Base-by-base conservation (phyloP, 2,888 invertebrate genomes). In the Chrysolina oricalcia region DNA sequence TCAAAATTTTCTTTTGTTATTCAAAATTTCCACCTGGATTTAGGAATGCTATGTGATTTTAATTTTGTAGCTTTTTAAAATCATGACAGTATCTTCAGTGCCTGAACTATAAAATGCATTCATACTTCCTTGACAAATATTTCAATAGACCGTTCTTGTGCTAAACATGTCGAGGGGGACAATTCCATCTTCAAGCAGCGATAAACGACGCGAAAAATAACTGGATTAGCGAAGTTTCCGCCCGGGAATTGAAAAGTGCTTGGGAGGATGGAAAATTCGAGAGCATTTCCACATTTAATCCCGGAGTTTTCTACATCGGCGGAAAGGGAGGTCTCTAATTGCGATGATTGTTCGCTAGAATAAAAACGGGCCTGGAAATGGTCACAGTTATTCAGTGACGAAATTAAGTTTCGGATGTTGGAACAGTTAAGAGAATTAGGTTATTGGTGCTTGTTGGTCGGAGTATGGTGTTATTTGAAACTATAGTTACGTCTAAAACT, bases 111-210 rank as follows among this genome's bases (percentile, higher is more conserved):
- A n/a, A n/a, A n/a, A 53, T 13, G 41, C 48, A 53, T 68, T 68
- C 68, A 40, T n/a, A 68, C 53, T 68, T 53, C 68, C 19, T 53
- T n/a, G 13, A 15, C 19, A 68, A 68, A 68, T 68, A 68, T 68
- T 68, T 53, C 40, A n/a, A 40, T 40, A 15, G 53, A 35, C 48
- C 68, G 19, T 35, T 53, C 21, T 53, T 53, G 40, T 35, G 40
- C 17, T 17, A 53, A 35, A 68, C 21, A 35, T 40, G 56, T 21
- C 53, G 35, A 15, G 56, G 17, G 53, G 9, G 35, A 13, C 27
- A 27, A 27, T 63, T 13, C 17, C n/a, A 23, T 35, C 41, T 15
- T 8, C 15, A 17, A 9, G 53, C 21, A 17, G 6, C 5, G 23
- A 21, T 13, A 15, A 35, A 50, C 48, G n/a, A 40, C 35, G 2